These are phyloP conservation scores for Salvelinus alpinus DNA, from an alignment of 2,113 vertebrate genomes.

Conservation along the genomic window DNA sequence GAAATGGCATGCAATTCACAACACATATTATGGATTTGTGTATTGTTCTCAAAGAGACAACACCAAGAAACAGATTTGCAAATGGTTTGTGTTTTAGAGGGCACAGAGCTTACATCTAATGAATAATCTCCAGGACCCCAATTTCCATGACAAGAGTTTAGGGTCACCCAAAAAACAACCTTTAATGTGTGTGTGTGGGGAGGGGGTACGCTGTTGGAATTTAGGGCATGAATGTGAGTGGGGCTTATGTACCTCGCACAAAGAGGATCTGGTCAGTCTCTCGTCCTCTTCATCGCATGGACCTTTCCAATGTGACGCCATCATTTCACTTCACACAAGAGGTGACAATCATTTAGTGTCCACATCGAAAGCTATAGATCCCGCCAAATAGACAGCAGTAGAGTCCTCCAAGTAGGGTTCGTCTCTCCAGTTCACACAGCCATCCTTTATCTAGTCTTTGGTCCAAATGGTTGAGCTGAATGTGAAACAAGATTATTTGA, in stretches of 20 bases:
- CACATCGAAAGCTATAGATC: slow-evolving; percentile 74
- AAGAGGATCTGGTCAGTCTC: slow-evolving; percentile 64
- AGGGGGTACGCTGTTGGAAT: neutral
- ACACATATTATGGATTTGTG: no score
- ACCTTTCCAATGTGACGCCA: slow-evolving; percentile 87
- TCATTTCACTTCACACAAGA: slow-evolving; percentile 85
- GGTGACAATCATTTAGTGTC: slow-evolving; percentile 67
- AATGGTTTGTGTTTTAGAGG: no score
- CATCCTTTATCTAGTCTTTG: slow-evolving; percentile 30
- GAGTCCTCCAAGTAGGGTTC: slow-evolving; percentile 7
- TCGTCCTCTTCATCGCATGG: slow-evolving; percentile 77
- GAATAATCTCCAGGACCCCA: slow-evolving; percentile 2
- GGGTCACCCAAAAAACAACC: slow-evolving; percentile 1
- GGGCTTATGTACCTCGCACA: slow-evolving; percentile 76
- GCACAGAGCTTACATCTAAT: no score
- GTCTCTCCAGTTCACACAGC: slow-evolving; percentile 37
- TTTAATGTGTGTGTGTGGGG: no score
- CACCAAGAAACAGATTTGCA: no score
- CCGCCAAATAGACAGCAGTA: slow-evolving; percentile 31
- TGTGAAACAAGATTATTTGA: neutral
- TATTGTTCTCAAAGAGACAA: no score
- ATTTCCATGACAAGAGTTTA: neutral
- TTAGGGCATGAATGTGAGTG: neutral
- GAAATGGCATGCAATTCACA: no score
- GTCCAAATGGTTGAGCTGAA: slow-evolving; percentile 44